phyloP scores from a whole-genome alignment of 2,797 vertebrate species.

The Platalea minor region DNA sequence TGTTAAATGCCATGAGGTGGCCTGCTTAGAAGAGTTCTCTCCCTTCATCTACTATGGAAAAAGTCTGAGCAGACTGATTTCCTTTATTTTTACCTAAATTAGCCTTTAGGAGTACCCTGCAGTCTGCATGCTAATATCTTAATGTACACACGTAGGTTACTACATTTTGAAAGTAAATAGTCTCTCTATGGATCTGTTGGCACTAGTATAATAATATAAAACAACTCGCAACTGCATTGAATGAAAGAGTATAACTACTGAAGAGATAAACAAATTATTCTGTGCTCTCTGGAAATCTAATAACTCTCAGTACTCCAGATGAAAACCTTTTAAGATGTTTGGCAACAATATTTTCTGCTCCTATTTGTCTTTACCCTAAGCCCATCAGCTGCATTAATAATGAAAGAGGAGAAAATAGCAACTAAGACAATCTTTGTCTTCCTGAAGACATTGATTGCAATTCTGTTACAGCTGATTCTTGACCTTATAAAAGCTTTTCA shows the following conservation, averaged over 20 bases:
- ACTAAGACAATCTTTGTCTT: conserved; percentile 19
- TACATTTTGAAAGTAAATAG: conserved; percentile 25
- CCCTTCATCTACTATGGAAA: neutral
- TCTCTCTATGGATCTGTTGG: conserved; percentile 2
- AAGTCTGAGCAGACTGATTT: neutral
- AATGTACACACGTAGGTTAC: neutral
- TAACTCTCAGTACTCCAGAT: conserved; percentile 19
- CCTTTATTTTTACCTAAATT: conserved; percentile 30
- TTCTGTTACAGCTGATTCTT: neutral
- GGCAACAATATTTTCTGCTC: conserved; percentile 41
- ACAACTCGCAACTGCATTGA: neutral
- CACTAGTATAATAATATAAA: neutral
- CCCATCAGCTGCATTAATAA: conserved; percentile 57
- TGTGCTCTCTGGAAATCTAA: conserved; percentile 18
- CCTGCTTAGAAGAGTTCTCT: neutral
- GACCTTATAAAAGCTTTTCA: conserved; percentile 32
- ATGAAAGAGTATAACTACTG: conserved; percentile 1
- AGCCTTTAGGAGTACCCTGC: neutral
- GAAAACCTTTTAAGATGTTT: conserved; percentile 60
- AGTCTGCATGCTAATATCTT: neutral
- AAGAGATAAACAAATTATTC: conserved; percentile 46
- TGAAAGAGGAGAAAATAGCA: conserved; percentile 34
- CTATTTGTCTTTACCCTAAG: conserved; percentile 16
- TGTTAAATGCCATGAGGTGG: neutral
- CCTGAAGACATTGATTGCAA: conserved; percentile 20